These are phyloP conservation scores for Helicorthomorpha holstii DNA, from an alignment of 1,140 invertebrate species.

Conservation along the genomic window DNA sequence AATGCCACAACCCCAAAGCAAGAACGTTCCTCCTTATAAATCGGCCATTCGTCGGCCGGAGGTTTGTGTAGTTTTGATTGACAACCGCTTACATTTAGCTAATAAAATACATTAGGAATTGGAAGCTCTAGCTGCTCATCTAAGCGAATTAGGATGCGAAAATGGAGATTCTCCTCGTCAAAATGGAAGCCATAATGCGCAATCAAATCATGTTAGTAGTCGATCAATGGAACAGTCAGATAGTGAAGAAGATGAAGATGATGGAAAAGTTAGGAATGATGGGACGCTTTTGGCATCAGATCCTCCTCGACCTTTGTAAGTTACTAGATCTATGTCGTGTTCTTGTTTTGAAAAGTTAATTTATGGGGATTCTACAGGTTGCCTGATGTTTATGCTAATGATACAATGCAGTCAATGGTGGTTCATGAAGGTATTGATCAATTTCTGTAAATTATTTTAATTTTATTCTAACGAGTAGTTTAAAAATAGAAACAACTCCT, in stretches of 20 bases:
- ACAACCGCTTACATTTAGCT: conserved; percentile 1
- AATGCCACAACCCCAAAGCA: conserved; percentile 4
- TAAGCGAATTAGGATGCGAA: conserved; percentile 68
- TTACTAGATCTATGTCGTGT: background rate
- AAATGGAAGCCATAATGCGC: conserved; percentile 24
- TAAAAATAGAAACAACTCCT: background rate
- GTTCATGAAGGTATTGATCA: conserved; percentile 35
- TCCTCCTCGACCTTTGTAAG: conserved; percentile 89
- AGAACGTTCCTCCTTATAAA: conserved; percentile 8
- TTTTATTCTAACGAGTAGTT: background rate
- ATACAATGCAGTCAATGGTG: conserved; percentile 19
- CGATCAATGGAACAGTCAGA: conserved; percentile 22
- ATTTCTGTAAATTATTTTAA: conserved; percentile 1
- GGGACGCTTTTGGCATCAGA: conserved; percentile 88
- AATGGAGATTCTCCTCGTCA: conserved; percentile 13
- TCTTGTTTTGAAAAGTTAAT: conserved; percentile 4
- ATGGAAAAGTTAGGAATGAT: conserved; percentile 50
- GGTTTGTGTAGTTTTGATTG: conserved; percentile 15
- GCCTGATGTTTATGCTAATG: conserved; percentile 18
- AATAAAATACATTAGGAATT: conserved; percentile 49
- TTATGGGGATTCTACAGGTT: conserved; percentile 18
- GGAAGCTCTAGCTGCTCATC: conserved; percentile 77
- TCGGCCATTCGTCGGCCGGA: conserved; percentile 7
- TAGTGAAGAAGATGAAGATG: conserved; percentile 32
- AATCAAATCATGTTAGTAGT: conserved; percentile 10